A percentile compares a stretch with the other conserved stretches of the same genome.
These are phyloP conservation scores for Lineus longissimus DNA, from an alignment of 1,140 invertebrate species.

Conservation along the genomic window DNA sequence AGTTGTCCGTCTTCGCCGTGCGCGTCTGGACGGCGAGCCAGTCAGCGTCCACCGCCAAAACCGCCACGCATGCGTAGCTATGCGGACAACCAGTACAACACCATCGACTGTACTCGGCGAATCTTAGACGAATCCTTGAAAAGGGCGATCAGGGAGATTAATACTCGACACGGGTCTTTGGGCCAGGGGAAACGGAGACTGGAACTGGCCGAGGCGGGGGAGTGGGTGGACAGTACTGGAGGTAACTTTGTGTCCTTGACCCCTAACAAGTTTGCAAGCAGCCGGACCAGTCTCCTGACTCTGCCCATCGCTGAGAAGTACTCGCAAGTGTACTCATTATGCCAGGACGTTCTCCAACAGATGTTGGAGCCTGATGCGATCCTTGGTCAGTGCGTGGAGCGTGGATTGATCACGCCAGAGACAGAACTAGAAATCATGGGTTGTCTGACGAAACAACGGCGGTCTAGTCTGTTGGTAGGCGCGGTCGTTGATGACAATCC, in stretches of 20 bases:
- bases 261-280: too few relatives aligned
- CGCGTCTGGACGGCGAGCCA: neutral
- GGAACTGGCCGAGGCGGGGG: too few relatives aligned
- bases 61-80: conserved; percentile 13
- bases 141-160: too few relatives aligned
- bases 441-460: conserved; percentile 6
- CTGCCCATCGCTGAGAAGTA: too few relatives aligned
- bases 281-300: too few relatives aligned
- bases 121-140: too few relatives aligned
- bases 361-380: conserved; percentile 7
- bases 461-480: conserved; percentile 7
- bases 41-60: conserved; percentile 14
- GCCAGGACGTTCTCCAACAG: neutral
- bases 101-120: too few relatives aligned
- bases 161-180: too few relatives aligned
- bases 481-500: neutral
- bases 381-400: neutral
- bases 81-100: neutral
- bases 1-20: neutral
- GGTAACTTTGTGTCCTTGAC: too few relatives aligned
- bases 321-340: neutral
- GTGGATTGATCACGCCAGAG: conserved; percentile 7
- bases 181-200: too few relatives aligned
- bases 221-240: too few relatives aligned
- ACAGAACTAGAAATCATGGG: conserved; percentile 1